Percentiles rank a stretch among this genome's conserved stretches.
These are phyloP conservation scores for Crotalus tigris DNA, from an alignment of 2,113 vertebrate genomes.

Conservation along the genomic window DNA sequence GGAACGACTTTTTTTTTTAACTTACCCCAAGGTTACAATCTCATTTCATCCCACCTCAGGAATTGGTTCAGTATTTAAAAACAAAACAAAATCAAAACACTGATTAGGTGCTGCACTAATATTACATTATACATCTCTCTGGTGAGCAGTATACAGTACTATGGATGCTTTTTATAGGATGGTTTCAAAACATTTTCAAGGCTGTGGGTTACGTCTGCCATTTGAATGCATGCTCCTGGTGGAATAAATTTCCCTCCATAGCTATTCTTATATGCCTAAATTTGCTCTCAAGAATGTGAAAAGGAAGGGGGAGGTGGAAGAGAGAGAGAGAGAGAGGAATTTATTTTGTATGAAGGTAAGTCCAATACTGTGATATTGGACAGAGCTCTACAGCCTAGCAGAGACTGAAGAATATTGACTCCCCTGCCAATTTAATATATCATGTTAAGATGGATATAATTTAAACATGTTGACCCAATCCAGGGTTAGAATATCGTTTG, in stretches of 20 bases:
- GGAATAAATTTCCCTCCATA: neutral
- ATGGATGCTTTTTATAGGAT: neutral
- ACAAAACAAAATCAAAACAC: fast-evolving
- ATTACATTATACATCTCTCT: neutral
- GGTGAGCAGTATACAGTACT: neutral
- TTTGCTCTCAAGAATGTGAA: neutral
- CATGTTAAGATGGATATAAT: neutral
- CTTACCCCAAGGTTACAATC: neutral
- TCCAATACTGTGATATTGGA: neutral
- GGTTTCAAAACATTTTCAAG: neutral
- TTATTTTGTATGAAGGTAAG: neutral
- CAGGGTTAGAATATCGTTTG: neutral
- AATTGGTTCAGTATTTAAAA: constrained; percentile 45
- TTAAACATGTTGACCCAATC: neutral
- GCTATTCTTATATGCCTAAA: neutral
- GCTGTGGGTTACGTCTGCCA: neutral
- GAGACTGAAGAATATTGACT: neutral
- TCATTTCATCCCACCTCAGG: constrained; percentile 19
- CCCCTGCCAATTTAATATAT: neutral
- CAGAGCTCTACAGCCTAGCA: neutral
- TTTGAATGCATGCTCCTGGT: neutral
- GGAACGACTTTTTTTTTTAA: constrained; percentile 25
- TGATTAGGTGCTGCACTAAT: neutral
- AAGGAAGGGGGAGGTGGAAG: neutral
- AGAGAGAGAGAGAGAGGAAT: neutral